Evolutionary conservation across 2,797 vertebrate species (phyloP).

Genomic region (Sebastes kiyomatsui): DNA sequence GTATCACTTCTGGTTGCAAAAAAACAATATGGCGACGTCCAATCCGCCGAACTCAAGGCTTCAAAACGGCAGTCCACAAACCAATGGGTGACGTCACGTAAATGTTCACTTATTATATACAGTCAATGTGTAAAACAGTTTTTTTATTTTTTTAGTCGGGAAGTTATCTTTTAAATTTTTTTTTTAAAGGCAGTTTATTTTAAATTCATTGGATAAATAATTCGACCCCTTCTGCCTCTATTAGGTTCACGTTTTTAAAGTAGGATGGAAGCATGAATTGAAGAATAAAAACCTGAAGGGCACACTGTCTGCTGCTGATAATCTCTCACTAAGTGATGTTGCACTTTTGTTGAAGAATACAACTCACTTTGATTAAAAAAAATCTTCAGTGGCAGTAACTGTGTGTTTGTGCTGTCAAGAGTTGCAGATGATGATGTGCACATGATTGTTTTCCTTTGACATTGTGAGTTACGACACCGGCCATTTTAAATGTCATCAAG

Average conservation of each 20-base stretch:
- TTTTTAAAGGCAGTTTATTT: neutral
- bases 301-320: neutral
- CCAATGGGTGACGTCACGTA: too few species aligned
- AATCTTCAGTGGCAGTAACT: neutral
- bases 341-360: neutral
- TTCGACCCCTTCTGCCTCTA: neutral
- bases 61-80: too few species aligned
- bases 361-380: neutral
- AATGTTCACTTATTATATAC: too few species aligned
- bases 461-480: slow-evolving; percentile 10
- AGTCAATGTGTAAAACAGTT: neutral
- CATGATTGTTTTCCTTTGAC: slow-evolving; percentile 8
- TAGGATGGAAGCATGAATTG: neutral
- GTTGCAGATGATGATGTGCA: neutral
- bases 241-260: neutral
- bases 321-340: neutral
- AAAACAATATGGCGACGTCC: too few species aligned
- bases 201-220: neutral
- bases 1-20: too few species aligned
- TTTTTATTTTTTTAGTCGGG: neutral
- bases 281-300: neutral
- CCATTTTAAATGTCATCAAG: slow-evolving; percentile 35
- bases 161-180: too few species aligned
- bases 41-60: too few species aligned
- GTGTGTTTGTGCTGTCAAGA: neutral